Evolutionary conservation across 2,888 invertebrate species (phyloP).

Genomic region (Ornithoptera alexandrae): DNA sequence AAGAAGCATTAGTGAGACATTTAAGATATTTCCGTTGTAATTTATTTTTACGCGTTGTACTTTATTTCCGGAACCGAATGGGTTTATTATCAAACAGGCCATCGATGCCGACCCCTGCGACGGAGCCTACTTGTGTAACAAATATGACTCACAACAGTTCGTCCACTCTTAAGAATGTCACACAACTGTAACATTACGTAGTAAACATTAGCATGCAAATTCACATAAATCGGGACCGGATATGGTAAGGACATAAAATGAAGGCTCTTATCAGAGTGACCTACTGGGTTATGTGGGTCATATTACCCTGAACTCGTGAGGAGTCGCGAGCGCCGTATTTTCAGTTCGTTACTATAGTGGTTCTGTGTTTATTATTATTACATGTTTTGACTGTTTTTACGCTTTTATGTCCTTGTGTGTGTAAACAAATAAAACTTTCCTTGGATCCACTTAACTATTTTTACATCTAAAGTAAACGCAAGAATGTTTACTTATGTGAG

Average conservation of each 20-base stretch:
- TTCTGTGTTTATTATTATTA: too few relatives aligned
- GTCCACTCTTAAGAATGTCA: too few relatives aligned
- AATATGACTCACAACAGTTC: too few relatives aligned
- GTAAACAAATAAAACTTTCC: too few relatives aligned
- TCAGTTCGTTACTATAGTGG: too few relatives aligned
- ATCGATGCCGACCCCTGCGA: background rate
- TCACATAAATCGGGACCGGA: constrained; percentile 28
- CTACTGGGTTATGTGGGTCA: constrained; percentile 39
- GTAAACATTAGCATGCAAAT: constrained; percentile 16
- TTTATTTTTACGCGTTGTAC: background rate
- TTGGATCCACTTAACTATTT: too few relatives aligned
- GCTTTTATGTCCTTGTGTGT: too few relatives aligned
- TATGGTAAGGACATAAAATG: constrained; percentile 39
- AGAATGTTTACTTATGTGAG: too few relatives aligned
- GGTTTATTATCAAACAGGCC: background rate
- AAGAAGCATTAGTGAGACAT: too few relatives aligned
- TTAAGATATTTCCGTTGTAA: background rate
- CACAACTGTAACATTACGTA: background rate
- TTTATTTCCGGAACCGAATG: background rate
- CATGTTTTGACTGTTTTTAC: too few relatives aligned
- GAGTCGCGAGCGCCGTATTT: constrained; percentile 20
- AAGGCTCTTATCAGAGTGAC: constrained; percentile 51
- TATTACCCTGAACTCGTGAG: constrained; percentile 46
- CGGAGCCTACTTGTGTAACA: too few relatives aligned
- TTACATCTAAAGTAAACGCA: too few relatives aligned